Percentiles rank a stretch among this genome's conserved stretches.
Evolutionary conservation across 2,113 vertebrate genomes (phyloP).

Genomic region (Embiotoca jacksoni): DNA sequence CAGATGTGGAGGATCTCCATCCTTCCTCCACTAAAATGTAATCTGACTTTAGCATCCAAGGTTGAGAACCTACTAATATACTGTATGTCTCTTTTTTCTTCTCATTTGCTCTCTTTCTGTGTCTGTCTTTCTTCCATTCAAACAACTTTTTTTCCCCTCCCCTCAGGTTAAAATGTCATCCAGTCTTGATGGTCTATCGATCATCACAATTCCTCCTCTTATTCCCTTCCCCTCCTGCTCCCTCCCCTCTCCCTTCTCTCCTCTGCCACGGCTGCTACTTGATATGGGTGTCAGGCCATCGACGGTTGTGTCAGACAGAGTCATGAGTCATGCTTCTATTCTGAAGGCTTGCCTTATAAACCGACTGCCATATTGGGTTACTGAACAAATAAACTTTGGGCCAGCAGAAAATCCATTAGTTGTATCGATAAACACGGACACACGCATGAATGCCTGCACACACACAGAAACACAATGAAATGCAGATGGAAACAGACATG

Average conservation of each 20-base stretch:
- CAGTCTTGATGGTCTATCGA: constrained; percentile 53
- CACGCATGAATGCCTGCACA: constrained; percentile 25
- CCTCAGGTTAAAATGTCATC: constrained; percentile 36
- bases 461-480: constrained; percentile 34
- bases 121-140: constrained; percentile 4
- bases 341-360: constrained; percentile 78
- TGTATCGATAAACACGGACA: constrained; percentile 79
- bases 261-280: constrained; percentile 35
- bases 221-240: constrained; percentile 1
- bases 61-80: constrained; percentile 15
- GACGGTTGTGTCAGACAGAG: constrained; percentile 72
- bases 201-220: constrained; percentile 45
- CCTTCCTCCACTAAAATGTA: constrained; percentile 6
- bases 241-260: neutral
- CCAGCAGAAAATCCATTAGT: constrained; percentile 82
- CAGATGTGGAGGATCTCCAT: constrained; percentile 34
- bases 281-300: constrained; percentile 80
- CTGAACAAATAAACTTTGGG: constrained; percentile 81
- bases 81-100: neutral
- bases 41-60: constrained; percentile 27
- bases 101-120: neutral
- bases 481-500: constrained; percentile 29
- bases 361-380: constrained; percentile 72
- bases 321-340: constrained; percentile 83
- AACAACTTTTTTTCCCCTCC: neutral